Base-by-base conservation (phyloP, 2,797 vertebrate species). In the Crocodylus rhombifer region DNA sequence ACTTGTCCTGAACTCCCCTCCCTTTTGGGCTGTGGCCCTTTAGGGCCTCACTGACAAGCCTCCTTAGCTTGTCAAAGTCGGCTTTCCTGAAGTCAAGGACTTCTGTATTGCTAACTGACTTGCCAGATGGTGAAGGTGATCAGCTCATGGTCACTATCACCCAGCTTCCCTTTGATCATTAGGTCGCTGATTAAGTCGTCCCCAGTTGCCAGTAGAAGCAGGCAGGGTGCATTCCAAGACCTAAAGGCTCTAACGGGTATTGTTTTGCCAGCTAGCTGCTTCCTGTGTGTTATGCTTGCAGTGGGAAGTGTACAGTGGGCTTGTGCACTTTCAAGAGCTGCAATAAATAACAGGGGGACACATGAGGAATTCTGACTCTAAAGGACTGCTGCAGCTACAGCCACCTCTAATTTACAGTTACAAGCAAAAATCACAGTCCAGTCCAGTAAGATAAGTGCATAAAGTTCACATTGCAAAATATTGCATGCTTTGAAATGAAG, bases 271-370 rank as follows among this genome's bases (percentile, higher is more conserved):
- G 78, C 76, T 82, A 36, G 62, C 82, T 87, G 42, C 58, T 86
- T 91, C 92, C 91, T 87, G 63, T 82, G 88, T 89, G 57, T 33
- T 74, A 64, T 81, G 81, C 74, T 93, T 95, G 87, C 87, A 92
- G 42, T 51, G 42, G 42, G 42, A 51, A 51, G 42, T 51, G 10
- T 10, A 71, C 94, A 95, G 89, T 89, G 93, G 85, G 94, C 88
- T 95, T 93, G 56, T 77, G 83, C 65, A 82, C 69, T 96, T 95
- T 88, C 82, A 91, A 78, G 88, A 95, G 76, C 67, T 91, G n/a
- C 55, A 33, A 3, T 60, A 92, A 82, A 89, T 67, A 95, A 86
- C 21, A 87, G 75, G 21, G 51, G 81, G 90, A 73, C 25, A 80
- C 55, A 77, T 82, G 61, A 87, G 92, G 87, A 93, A 80, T 89